phyloP scores from a whole-genome alignment of 2,113 vertebrate genomes.

The Charadrius vociferus region DNA sequence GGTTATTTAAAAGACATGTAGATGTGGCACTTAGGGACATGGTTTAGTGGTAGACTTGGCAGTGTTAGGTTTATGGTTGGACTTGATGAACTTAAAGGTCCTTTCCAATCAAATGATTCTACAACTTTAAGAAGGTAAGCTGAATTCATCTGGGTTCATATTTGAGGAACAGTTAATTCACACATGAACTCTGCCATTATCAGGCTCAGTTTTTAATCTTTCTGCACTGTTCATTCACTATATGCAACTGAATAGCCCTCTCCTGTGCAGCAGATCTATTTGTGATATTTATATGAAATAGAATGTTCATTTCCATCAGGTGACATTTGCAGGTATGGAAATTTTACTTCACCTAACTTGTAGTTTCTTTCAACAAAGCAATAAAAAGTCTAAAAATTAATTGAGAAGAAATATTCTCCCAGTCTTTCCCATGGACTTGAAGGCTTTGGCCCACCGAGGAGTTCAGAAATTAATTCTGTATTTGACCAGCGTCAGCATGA shows the following conservation, averaged over 20 bases:
- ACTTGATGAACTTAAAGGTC: not conserved
- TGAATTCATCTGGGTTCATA: not conserved
- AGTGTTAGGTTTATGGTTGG: not conserved
- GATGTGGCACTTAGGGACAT: not conserved
- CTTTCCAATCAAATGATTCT: not conserved
- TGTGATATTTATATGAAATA: not conserved
- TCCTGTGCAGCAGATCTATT: not conserved
- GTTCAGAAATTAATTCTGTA: not conserved
- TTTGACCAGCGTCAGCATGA: not conserved
- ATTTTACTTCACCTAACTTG: not conserved
- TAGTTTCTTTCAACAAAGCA: not conserved
- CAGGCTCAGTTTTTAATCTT: not conserved
- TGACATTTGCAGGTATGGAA: not conserved
- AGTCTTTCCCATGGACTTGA: not conserved
- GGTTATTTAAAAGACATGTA: not conserved
- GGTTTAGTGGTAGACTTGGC: not conserved
- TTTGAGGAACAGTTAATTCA: not conserved
- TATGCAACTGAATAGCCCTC: not conserved
- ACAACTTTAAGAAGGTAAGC: not conserved
- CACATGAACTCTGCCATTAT: not conserved
- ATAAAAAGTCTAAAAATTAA: not conserved
- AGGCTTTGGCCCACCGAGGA: not conserved
- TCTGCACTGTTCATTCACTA: not conserved
- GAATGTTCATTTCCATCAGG: not conserved
- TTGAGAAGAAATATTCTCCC: not conserved